These are phyloP conservation scores for Forbesichthys agassizii DNA, from an alignment of 2,113 vertebrate species.

Conservation along the genomic window DNA sequence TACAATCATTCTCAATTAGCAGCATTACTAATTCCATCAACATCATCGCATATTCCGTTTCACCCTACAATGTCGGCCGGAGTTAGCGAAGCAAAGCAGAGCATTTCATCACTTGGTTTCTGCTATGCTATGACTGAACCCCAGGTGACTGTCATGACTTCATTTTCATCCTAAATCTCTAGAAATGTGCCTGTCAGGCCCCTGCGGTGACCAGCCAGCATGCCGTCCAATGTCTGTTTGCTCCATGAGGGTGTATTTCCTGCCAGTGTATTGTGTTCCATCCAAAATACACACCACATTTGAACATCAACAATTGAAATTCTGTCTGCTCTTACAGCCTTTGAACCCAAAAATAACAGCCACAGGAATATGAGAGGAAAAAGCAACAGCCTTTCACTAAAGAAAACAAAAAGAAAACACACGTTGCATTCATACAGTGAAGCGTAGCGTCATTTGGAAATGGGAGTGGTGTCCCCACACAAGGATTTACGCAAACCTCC, in stretches of 20 bases:
- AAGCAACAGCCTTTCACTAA: conserved; percentile 16
- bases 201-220: conserved; percentile 10
- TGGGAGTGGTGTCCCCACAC: background rate
- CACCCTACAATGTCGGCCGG: too few species aligned
- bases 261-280: conserved; percentile 9
- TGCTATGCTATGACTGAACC: conserved; percentile 6
- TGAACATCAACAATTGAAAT: conserved; percentile 28
- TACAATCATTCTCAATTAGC: background rate
- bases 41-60: background rate
- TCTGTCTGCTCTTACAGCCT: conserved; percentile 7
- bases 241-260: background rate
- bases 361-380: background rate
- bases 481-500: conserved; percentile 28
- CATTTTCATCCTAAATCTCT: conserved; percentile 16
- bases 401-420: conserved; percentile 4
- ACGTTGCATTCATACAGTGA: conserved; percentile 9
- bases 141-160: conserved; percentile 32
- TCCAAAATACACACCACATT: conserved; percentile 12
- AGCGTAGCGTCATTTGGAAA: conserved; percentile 13
- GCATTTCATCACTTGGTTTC: conserved; percentile 17
- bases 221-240: conserved; percentile 5
- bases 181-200: conserved; percentile 27
- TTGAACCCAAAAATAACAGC: conserved; percentile 9
- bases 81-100: background rate
- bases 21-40: too few species aligned